Conservation (phyloP, 1,140 invertebrate genomes). For the Colletes gigas region DNA sequence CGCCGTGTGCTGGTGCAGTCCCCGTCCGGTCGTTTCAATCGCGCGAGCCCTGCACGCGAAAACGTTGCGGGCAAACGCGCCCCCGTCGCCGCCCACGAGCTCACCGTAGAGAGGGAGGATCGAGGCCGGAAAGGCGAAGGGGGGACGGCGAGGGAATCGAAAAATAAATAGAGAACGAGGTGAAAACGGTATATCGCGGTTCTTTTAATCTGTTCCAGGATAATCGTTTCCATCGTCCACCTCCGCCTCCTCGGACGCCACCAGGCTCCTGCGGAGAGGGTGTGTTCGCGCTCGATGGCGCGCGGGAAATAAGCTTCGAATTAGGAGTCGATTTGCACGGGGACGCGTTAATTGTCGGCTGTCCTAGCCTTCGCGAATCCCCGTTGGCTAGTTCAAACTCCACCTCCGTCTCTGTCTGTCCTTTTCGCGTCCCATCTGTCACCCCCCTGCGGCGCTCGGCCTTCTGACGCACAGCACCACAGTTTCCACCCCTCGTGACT, state of each 20-base stretch:
- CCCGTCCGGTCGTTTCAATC: slow-evolving; percentile 3
- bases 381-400: background rate
- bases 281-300: slow-evolving; percentile 33
- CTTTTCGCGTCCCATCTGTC: slow-evolving; percentile 17
- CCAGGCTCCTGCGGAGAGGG: background rate
- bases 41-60: slow-evolving; percentile 6
- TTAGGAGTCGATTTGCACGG: slow-evolving; percentile 57
- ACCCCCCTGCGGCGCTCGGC: background rate
- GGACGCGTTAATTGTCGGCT: slow-evolving; percentile 55
- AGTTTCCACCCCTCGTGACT: slow-evolving; percentile 54
- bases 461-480: slow-evolving; percentile 8
- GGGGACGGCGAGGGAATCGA: background rate
- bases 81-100: background rate
- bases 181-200: background rate
- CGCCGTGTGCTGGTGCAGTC: slow-evolving; percentile 19
- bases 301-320: slow-evolving; percentile 53
- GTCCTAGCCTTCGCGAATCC: slow-evolving; percentile 24
- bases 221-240: slow-evolving; percentile 8
- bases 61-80: background rate
- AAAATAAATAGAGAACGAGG: slow-evolving; percentile 15
- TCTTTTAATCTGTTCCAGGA: slow-evolving; percentile 41
- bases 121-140: background rate
- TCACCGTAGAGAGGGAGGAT: no score
- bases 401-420: slow-evolving; percentile 2
- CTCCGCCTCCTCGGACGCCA: background rate